Conservation (phyloP, 2,113 vertebrate genomes). For the Siniperca chuatsi region DNA sequence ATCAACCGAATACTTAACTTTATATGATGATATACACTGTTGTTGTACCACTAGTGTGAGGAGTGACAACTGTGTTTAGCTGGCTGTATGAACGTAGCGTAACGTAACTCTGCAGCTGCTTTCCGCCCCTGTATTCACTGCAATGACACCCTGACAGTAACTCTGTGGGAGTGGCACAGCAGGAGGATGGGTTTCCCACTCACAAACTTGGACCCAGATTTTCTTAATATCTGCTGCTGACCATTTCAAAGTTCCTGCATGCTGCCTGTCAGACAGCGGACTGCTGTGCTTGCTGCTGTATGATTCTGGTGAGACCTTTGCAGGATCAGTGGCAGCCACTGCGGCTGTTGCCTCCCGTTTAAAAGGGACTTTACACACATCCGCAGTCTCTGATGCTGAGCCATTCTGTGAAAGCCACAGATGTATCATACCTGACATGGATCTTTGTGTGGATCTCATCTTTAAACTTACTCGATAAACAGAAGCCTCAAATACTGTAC, state of each 20-base stretch:
- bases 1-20: neutral
- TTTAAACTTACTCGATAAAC: conserved; percentile 13
- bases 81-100: neutral
- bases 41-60: neutral
- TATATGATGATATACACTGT: neutral
- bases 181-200: conserved; percentile 2
- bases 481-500: neutral
- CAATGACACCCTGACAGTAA: neutral
- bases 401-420: conserved; percentile 46
- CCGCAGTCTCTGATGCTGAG: conserved; percentile 32
- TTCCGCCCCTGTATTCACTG: neutral
- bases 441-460: conserved; percentile 26
- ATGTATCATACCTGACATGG: conserved; percentile 20
- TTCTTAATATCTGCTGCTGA: neutral
- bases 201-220: neutral
- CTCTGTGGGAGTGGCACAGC: neutral
- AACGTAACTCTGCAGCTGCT: neutral
- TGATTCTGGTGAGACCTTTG: conserved; percentile 24
- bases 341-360: conserved; percentile 10
- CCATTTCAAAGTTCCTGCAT: conserved; percentile 10
- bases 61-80: neutral
- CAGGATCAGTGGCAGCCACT: conserved; percentile 28
- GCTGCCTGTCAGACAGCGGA: neutral
- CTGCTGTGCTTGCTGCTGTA: neutral
- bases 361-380: conserved; percentile 57